Conservation (phyloP, 2,888 invertebrate genomes). For the Tuberolachnus salignus region DNA sequence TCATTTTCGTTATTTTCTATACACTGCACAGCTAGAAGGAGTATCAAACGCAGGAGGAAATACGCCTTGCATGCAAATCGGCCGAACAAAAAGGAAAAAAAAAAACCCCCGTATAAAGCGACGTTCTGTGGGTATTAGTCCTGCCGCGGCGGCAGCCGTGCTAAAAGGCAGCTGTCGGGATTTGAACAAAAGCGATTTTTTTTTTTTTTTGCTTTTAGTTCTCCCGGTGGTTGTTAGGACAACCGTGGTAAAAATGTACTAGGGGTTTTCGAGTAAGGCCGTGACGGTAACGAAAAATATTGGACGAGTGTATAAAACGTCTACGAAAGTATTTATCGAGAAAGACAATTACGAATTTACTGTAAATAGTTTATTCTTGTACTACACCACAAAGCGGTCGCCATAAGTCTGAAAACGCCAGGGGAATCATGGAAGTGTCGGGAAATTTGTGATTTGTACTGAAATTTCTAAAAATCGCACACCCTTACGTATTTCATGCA, state of each 20-base stretch:
- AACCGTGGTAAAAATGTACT: background rate
- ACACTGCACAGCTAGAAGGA: too few species aligned
- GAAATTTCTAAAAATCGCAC: too few species aligned
- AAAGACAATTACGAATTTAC: too few species aligned
- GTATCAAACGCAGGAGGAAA: background rate
- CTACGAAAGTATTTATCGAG: background rate
- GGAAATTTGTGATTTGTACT: too few species aligned
- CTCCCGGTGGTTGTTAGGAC: constrained; percentile 24
- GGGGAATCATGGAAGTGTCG: too few species aligned
- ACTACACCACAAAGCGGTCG: too few species aligned
- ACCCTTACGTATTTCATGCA: too few species aligned
- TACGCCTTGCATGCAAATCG: constrained; percentile 43
- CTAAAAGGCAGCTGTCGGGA: constrained; percentile 48
- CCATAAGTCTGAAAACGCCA: too few species aligned
- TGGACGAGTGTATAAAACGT: background rate
- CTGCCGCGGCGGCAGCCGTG: background rate
- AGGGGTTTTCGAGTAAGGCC: constrained; percentile 23
- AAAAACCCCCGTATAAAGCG: constrained; percentile 4
- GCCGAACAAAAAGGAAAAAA: background rate
- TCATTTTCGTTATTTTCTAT: background rate
- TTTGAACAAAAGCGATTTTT: constrained; percentile 45
- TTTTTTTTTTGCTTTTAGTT: background rate
- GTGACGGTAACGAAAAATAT: constrained; percentile 17
- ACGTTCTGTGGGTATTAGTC: background rate
- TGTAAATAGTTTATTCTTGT: too few species aligned